phyloP scores from a whole-genome alignment of 30 jellyfish, hydroid and myxozoan genomes.

The Rhopilema esculentum region DNA sequence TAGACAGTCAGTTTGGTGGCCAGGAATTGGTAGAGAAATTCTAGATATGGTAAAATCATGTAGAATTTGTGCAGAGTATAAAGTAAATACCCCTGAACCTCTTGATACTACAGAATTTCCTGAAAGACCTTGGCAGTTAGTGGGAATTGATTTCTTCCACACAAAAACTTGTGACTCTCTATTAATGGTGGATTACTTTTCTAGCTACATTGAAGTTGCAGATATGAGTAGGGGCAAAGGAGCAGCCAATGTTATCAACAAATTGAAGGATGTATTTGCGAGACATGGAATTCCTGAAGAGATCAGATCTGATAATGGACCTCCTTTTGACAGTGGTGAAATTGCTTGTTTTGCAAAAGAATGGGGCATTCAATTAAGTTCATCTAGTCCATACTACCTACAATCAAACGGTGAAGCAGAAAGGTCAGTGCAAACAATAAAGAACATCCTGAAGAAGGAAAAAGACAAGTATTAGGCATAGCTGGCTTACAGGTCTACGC shows the following conservation, averaged over 20 bases:
- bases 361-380: conserved; percentile 5
- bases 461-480: conserved; percentile 47
- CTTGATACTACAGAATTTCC: conserved; percentile 17
- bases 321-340: no score
- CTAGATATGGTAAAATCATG: conserved; percentile 45
- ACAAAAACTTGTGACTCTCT: conserved; percentile 27
- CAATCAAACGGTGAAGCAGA: conserved; percentile 43
- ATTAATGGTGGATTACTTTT: conserved; percentile 14
- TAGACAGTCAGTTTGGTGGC: conserved; percentile 64
- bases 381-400: conserved; percentile 41
- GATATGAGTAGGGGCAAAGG: conserved; percentile 17
- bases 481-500: conserved; percentile 56
- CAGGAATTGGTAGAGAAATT: conserved; percentile 48
- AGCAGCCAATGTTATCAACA: conserved; percentile 3
- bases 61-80: conserved; percentile 29
- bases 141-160: conserved; percentile 35
- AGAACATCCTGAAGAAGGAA: conserved; percentile 49
- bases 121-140: no score
- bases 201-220: conserved; percentile 29
- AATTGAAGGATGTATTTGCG: conserved; percentile 26
- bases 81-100: conserved; percentile 7
- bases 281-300: conserved; percentile 34
- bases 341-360: conserved; percentile 5
- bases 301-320: conserved; percentile 12
- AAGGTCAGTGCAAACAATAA: conserved; percentile 51